Conservation (phyloP, 2,888 invertebrate genomes). For the Plusia festucae region DNA sequence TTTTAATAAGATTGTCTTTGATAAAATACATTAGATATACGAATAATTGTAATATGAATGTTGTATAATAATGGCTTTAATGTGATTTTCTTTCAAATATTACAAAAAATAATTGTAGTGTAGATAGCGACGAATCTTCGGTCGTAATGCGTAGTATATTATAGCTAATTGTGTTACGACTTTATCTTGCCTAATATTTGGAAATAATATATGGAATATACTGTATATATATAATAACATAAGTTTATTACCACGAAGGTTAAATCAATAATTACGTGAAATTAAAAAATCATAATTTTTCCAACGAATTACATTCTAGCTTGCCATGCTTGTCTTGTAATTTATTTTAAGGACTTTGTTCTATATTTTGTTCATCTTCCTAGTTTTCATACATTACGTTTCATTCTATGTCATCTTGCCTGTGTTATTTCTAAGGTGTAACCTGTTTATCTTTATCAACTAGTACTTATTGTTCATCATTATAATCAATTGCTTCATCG, state of each 20-base stretch:
- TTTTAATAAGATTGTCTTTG: constrained; percentile 26
- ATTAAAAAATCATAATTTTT: not conserved
- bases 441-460: constrained; percentile 67
- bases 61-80: constrained; percentile 37
- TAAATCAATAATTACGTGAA: not conserved
- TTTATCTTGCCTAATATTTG: constrained; percentile 31
- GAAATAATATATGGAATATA: not conserved
- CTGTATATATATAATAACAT: not conserved
- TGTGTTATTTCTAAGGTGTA: constrained; percentile 40
- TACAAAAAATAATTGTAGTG: constrained; percentile 12
- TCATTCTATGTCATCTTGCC: constrained; percentile 15
- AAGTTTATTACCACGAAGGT: not conserved
- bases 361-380: not conserved
- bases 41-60: constrained; percentile 19
- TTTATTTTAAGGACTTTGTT: constrained; percentile 1
- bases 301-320: not conserved
- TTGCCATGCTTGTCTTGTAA: not conserved
- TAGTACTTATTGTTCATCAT: constrained; percentile 68
- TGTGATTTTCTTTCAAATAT: constrained; percentile 14
- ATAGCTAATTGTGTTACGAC: constrained; percentile 21
- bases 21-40: constrained; percentile 22
- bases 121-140: constrained; percentile 12
- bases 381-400: constrained; percentile 3
- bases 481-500: constrained; percentile 42
- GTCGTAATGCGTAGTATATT: constrained; percentile 26